These are phyloP conservation scores for Catharus fuscescens DNA, from an alignment of 2,113 vertebrate genomes.

Conservation along the genomic window DNA sequence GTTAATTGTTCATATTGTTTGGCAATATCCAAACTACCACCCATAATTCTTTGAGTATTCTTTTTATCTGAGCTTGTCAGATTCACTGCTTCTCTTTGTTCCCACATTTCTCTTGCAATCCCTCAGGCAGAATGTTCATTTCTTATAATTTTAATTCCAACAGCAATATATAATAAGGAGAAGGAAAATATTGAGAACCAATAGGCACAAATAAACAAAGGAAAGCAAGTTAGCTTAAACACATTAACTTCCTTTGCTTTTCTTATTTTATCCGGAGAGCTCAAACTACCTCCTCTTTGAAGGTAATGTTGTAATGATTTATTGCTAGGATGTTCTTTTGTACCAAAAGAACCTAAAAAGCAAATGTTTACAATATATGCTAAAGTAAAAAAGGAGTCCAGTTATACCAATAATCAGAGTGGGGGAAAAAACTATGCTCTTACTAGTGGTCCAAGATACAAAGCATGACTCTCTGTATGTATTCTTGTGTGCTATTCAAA, in stretches of 20 bases:
- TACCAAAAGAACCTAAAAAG: not conserved
- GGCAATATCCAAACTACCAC: not conserved
- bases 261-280: not conserved
- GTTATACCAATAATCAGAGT: not conserved
- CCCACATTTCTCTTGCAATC: not conserved
- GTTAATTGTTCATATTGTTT: not conserved
- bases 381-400: not conserved
- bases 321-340: not conserved
- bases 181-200: not conserved
- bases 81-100: not conserved
- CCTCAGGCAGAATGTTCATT: not conserved
- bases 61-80: slow-evolving; percentile 9
- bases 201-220: not conserved
- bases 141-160: not conserved
- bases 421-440: not conserved
- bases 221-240: not conserved
- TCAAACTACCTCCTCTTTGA: not conserved
- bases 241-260: not conserved
- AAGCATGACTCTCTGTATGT: not conserved
- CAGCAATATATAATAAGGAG: not conserved
- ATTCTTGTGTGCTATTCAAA: not conserved
- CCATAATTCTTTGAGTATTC: not conserved
- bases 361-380: not conserved
- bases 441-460: not conserved
- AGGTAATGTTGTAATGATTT: not conserved